Base-by-base conservation (phyloP, 2,888 invertebrate species). In the Brenthis hecate region DNA sequence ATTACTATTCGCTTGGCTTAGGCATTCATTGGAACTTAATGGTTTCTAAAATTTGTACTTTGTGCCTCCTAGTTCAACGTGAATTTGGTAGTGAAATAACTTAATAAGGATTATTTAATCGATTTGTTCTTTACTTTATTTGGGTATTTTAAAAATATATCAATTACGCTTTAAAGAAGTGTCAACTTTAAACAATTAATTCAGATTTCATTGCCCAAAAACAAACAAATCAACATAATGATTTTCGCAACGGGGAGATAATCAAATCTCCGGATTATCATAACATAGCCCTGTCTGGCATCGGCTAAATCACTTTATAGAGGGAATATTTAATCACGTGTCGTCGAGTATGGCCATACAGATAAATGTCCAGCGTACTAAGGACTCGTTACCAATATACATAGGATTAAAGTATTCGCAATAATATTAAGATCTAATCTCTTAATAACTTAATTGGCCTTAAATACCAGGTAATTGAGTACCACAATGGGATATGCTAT, bases 321-420 rank as follows among this genome's bases (percentile, higher is more conserved):
- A 72, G 72, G 61, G 72, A 72, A 72, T 72, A 72, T 68, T 66
- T 71, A 66, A 72, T 68, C 62, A 68, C 56, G 63, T 32, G 70
- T 65, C 50, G 68, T 61, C 65, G 55, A 56, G 60, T 64, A 48
- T 48, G 53, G 63, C 50, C 48, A 23, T 57, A 56, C 47, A 55
- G 54, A 70, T 69, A 57, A 62, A 47, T 56, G 54, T 16, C 23
- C 56, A 28, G 13, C 28, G 50, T 13, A 50, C 32, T 60, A 60
- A 50, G 60, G 32, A 60, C 48, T n/a, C 23, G 28, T 50, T 50
- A 32, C 28, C 50, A n/a, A 43, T 19, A 19, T 57, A 16, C 16
- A 16, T 23, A 48, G 11, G 50, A 32, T 50, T 50, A 32, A 8
- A 5, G 19, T 16, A 28, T 58, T 13, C 36, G 36, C n/a, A 56